phyloP scores from a whole-genome alignment of 1,140 invertebrate species.

The Cheumatopsyche charites region DNA sequence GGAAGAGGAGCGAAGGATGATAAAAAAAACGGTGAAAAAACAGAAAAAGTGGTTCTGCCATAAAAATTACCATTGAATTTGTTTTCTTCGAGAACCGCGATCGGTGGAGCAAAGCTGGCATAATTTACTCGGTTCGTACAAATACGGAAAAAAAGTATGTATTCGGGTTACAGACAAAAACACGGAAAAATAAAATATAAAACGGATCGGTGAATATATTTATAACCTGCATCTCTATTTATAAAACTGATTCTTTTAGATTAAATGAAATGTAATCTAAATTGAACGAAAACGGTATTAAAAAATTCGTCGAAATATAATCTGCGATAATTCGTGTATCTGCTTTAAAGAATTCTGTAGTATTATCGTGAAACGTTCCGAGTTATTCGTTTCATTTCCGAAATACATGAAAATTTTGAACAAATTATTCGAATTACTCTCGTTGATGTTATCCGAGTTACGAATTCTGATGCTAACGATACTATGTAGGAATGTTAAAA shows the following conservation, averaged over 20 bases:
- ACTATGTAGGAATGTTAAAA: too few relatives aligned
- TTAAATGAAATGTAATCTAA: neutral
- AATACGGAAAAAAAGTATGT: slow-evolving; percentile 1
- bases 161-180: neutral
- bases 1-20: neutral
- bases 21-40: neutral
- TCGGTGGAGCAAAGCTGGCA: slow-evolving; percentile 17
- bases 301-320: slow-evolving; percentile 5
- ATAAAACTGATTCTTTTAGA: slow-evolving; percentile 4
- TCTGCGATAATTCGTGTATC: neutral
- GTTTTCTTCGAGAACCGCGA: slow-evolving; percentile 16
- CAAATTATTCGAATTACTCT: too few relatives aligned
- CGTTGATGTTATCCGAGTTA: too few relatives aligned
- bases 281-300: neutral
- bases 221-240: neutral
- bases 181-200: neutral
- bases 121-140: slow-evolving; percentile 12
- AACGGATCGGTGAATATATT: neutral
- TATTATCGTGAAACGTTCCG: too few relatives aligned
- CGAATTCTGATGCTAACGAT: too few relatives aligned
- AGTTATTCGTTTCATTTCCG: too few relatives aligned
- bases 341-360: too few relatives aligned
- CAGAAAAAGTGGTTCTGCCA: slow-evolving; percentile 16
- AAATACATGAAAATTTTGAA: too few relatives aligned
- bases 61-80: slow-evolving; percentile 22